Evolutionary conservation across 1,140 invertebrate species (phyloP), one percentile per base, ranked within the genome.

Genomic region (Macrosteles quadrilineatus): DNA sequence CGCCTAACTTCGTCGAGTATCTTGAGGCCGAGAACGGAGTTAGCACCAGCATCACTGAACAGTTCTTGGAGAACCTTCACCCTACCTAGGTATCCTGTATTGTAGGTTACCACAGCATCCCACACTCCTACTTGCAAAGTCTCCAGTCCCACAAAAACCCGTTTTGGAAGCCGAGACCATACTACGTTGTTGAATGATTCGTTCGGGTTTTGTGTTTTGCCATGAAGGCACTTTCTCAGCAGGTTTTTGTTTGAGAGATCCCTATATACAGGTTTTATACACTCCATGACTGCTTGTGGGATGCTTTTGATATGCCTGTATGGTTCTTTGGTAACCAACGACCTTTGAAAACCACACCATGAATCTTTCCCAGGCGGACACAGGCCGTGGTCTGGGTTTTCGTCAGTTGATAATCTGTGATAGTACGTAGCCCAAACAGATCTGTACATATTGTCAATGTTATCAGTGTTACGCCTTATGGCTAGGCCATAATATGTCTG

Each of bases 361-460:
- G 65, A 69, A 36, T 74, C 72, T 36, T 40, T 70, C 43, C 73
- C 76, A 43, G 30, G 23, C 57, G 76, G 72, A 66, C 77, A 77
- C 45, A 73, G 69, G 27, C 66, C 36, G 68, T 77, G 77, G 27
- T 70, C 50, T 12, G 75, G 77, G 36, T 78, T 73, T 40, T 75
- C 66, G 47, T 78, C 74, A 47, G 76, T 78, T 31, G 77, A 80
- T 43, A 70, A 68, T 19, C 74, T 71, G 67, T 80, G 77, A 71
- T 75, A 74, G 69, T 66, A 77, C 19, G 76, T 76, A 64, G 75
- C 75, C 77, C 73, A 76, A 27, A 79, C 74, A 23, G 75, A 76
- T 57, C 75, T 73, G 67, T 73, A 73, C 77, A 77, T 80, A 30
- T 78, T 68, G 57, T 77, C 70, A 36, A 74, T 68, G 68, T 73